Evolutionary conservation across 2,797 vertebrate species (phyloP).

Genomic region (Sardinella longiceps): DNA sequence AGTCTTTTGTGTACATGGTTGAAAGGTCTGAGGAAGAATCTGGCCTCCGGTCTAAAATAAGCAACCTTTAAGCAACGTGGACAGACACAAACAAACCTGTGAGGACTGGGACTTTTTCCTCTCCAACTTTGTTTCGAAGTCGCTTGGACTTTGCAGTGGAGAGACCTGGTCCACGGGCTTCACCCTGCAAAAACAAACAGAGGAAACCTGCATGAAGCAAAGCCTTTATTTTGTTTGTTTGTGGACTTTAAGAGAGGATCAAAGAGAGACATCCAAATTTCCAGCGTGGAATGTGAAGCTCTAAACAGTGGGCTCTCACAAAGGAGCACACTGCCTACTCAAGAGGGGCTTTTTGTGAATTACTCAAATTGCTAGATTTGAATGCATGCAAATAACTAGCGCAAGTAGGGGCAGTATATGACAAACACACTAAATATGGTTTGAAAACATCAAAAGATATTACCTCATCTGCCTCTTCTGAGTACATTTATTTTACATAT

Average conservation of each 20-base stretch:
- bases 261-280: neutral
- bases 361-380: neutral
- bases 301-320: neutral
- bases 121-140: conserved; percentile 81
- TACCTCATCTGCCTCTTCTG: neutral
- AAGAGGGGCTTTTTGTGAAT: neutral
- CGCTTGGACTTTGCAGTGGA: conserved; percentile 65
- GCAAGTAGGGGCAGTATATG: neutral
- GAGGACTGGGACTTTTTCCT: conserved; percentile 83
- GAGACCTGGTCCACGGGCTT: conserved; percentile 79
- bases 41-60: neutral
- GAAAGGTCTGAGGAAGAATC: neutral
- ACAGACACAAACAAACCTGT: conserved; percentile 72
- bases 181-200: conserved; percentile 66
- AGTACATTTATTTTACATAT: no score
- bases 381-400: neutral
- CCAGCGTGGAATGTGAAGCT: neutral
- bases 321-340: neutral
- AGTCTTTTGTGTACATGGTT: neutral
- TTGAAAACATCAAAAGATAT: neutral
- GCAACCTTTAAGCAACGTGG: neutral
- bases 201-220: conserved; percentile 34
- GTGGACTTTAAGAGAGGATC: neutral
- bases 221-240: neutral
- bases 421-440: neutral